A percentile compares a stretch with the other conserved stretches of the same genome.
phyloP scores from a whole-genome alignment of 2,888 invertebrate species.

The Plebejus melissa region DNA sequence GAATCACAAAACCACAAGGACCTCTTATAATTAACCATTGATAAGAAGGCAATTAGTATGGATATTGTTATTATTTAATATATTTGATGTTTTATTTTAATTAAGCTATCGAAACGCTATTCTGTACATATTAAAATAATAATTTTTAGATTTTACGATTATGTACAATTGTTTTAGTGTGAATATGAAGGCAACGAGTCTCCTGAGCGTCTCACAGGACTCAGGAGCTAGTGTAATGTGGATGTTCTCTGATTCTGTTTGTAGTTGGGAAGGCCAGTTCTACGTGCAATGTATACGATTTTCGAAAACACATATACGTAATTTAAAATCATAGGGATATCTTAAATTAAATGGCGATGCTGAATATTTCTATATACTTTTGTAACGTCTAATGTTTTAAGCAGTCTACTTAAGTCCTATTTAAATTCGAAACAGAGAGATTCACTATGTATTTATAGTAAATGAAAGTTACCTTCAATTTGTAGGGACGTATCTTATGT shows the following conservation, averaged over 20 bases:
- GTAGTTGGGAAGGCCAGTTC: constrained; percentile 74
- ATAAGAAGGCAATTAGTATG: constrained; percentile 78
- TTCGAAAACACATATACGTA: constrained; percentile 78
- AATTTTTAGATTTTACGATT: constrained; percentile 71
- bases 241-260: constrained; percentile 56
- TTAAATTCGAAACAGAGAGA: constrained; percentile 47
- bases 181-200: constrained; percentile 70
- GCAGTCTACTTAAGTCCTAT: constrained; percentile 43
- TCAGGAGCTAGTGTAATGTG: constrained; percentile 60
- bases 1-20: constrained; percentile 78
- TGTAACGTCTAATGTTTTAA: constrained; percentile 41
- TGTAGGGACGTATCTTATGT: constrained; percentile 51
- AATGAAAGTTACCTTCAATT: constrained; percentile 73
- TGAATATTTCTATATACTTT: constrained; percentile 61
- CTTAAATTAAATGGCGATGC: constrained; percentile 68
- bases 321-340: constrained; percentile 72
- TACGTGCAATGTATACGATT: constrained; percentile 80
- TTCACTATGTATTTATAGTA: constrained; percentile 58
- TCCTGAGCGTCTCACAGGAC: constrained; percentile 53
- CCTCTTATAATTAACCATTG: constrained; percentile 80
- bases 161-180: constrained; percentile 79
- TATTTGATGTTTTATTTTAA: constrained; percentile 79
- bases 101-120: constrained; percentile 74
- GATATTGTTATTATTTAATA: constrained; percentile 79
- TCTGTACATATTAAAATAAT: constrained; percentile 73